phyloP scores from a whole-genome alignment of 1,140 invertebrate species.

The Hormaphis cornu region DNA sequence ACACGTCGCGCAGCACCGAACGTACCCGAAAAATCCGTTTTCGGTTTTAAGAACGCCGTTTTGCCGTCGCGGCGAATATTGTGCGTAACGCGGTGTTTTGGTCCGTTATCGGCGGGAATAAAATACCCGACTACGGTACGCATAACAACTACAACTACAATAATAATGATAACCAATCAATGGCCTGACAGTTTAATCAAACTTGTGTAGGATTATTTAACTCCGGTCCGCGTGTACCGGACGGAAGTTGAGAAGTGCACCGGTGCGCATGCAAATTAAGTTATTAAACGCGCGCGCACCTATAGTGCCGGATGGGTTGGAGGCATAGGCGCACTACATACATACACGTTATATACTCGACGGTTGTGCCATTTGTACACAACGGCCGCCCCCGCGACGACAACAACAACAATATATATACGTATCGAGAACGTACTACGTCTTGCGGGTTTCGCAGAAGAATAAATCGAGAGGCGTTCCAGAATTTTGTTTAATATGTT shows the following conservation, averaged over 20 bases:
- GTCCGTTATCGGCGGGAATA: not conserved
- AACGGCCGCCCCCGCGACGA: not conserved
- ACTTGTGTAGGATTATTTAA: slow-evolving; percentile 17
- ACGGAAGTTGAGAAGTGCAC: not conserved
- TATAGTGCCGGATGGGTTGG: no score
- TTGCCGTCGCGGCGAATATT: not conserved
- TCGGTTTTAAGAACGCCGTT: not conserved
- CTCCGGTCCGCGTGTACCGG: not conserved
- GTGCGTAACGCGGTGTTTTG: not conserved
- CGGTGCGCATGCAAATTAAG: slow-evolving; percentile 21
- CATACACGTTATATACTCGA: no score
- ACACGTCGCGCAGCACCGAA: no score
- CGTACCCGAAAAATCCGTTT: not conserved
- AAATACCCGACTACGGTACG: not conserved
- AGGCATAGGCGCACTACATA: no score
- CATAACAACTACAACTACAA: no score
- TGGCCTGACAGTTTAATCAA: slow-evolving; percentile 30
- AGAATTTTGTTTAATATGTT: slow-evolving; percentile 10
- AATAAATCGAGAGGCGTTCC: not conserved
- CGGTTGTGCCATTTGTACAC: slow-evolving; percentile 9
- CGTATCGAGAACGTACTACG: not conserved
- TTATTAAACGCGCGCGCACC: slow-evolving; percentile 23
- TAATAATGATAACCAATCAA: slow-evolving; percentile 16
- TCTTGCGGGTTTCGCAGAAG: not conserved
- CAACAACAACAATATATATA: not conserved